Evolutionary conservation across 2,888 invertebrate genomes (phyloP), one percentile per base, ranked within the genome.

Genomic region (Mycogona germanica): DNA sequence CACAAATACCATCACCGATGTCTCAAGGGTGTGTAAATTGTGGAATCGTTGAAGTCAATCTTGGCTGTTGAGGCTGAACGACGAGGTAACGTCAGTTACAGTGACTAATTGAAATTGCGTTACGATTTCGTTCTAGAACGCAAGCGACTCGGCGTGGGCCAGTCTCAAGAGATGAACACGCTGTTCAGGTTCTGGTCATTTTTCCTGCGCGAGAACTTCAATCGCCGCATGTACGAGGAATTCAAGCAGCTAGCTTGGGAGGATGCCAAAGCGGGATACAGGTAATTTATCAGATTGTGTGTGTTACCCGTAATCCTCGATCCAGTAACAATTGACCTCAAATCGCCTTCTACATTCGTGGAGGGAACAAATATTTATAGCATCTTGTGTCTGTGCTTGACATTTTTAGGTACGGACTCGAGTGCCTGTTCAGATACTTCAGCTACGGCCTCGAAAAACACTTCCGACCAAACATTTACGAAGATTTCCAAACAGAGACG

Each of bases 151-250:
- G 97, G 97, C 57, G 84, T 84, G 64, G 97, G 97, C 0, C 87
- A 87, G 67, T 93, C 93, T 5, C 92, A 91, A 67, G 98, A 99
- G 73, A 98, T 99, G 97, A 98, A 98, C 73, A 98, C 98, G 0
- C 76, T 98, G 49, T 99, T 95, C 77, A 78, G 98, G 58, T 99
- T 98, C 76, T 98, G 98, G 98, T 97, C 97, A 29, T 97, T 97
- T 79, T 98, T 98, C 78, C 76, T 99, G 60, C 75, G 98, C 57
- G 96, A 97, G 69, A 93, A 97, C 69, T 98, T 95, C 74, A 98
- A 98, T 73, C 81, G 87, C 63, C 91, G 82, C 61, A 98, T 98
- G 97, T 98, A 96, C 72, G 84, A 85, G 63, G 97, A 99, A 73
- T 99, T 98, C 73, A 81, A 83, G 65, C 76, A 78, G 23, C 70